Conservation (phyloP, 2,888 invertebrate genomes). For the Malacosoma neustria region DNA sequence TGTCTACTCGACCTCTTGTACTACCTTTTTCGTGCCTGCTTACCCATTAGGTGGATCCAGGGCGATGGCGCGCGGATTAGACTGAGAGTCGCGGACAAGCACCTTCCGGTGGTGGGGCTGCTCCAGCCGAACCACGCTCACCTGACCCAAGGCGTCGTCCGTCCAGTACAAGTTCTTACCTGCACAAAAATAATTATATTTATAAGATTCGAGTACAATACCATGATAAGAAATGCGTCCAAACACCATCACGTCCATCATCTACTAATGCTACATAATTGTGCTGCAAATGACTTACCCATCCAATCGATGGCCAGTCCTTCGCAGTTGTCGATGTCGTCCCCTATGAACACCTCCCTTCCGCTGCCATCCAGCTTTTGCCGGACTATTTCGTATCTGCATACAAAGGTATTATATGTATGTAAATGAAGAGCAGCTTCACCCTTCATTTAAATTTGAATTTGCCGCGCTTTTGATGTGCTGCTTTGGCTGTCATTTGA, state of each 20-base stretch:
- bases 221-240: background rate
- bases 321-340: slow-evolving; percentile 78
- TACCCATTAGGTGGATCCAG: slow-evolving; percentile 80
- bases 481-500: too few relatives aligned
- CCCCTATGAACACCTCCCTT: slow-evolving; percentile 72
- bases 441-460: too few relatives aligned
- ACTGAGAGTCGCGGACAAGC: slow-evolving; percentile 75
- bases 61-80: slow-evolving; percentile 75
- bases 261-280: too few relatives aligned
- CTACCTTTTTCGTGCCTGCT: background rate
- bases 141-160: slow-evolving; percentile 79
- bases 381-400: slow-evolving; percentile 77
- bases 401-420: too few relatives aligned
- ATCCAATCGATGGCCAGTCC: slow-evolving; percentile 91
- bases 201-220: background rate
- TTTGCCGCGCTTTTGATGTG: too few relatives aligned
- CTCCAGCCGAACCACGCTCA: slow-evolving; percentile 80
- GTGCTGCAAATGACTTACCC: too few relatives aligned
- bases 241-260: too few relatives aligned
- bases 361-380: slow-evolving; percentile 77
- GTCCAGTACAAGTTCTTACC: slow-evolving; percentile 87
- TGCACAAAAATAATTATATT: slow-evolving; percentile 12
- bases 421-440: too few relatives aligned
- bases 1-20: too few relatives aligned
- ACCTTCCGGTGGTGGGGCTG: slow-evolving; percentile 71